phyloP scores from a whole-genome alignment of 1,140 invertebrate species.

The Hyles euphorbiae region DNA sequence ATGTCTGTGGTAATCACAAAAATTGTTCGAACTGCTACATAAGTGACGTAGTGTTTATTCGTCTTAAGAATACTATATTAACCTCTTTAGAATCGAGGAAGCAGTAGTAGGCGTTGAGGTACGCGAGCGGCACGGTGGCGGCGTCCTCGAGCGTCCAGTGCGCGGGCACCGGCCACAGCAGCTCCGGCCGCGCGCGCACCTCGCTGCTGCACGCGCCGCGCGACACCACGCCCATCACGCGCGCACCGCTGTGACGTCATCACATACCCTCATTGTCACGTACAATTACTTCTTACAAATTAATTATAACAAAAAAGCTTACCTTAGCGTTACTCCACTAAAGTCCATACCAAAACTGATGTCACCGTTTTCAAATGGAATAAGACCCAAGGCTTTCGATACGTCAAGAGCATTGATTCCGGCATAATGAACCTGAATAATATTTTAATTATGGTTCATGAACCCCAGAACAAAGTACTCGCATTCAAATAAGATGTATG shows the following conservation, averaged over 20 bases:
- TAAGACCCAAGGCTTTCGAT: constrained; percentile 23
- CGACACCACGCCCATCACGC: constrained; percentile 40
- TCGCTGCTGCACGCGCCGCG: constrained; percentile 8
- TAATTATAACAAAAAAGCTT: background rate
- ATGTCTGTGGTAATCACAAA: too few species aligned
- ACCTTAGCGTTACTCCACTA: constrained; percentile 35
- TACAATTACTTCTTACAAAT: constrained; percentile 1
- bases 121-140: constrained; percentile 80
- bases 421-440: constrained; percentile 35
- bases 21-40: too few species aligned
- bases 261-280: background rate
- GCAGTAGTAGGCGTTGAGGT: constrained; percentile 61
- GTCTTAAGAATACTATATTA: background rate
- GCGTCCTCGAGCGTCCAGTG: constrained; percentile 85
- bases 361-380: constrained; percentile 5
- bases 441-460: background rate
- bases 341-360: constrained; percentile 38
- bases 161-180: constrained; percentile 82
- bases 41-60: too few species aligned
- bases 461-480: constrained; percentile 9
- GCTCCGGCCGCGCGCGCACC: constrained; percentile 18
- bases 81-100: constrained; percentile 42
- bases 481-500: background rate
- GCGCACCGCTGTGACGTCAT: constrained; percentile 25
- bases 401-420: constrained; percentile 24